A percentile compares a stretch with the other conserved stretches of the same genome.
Conservation (phyloP, 2,888 invertebrate species). For the Himalopsyche japonica region DNA sequence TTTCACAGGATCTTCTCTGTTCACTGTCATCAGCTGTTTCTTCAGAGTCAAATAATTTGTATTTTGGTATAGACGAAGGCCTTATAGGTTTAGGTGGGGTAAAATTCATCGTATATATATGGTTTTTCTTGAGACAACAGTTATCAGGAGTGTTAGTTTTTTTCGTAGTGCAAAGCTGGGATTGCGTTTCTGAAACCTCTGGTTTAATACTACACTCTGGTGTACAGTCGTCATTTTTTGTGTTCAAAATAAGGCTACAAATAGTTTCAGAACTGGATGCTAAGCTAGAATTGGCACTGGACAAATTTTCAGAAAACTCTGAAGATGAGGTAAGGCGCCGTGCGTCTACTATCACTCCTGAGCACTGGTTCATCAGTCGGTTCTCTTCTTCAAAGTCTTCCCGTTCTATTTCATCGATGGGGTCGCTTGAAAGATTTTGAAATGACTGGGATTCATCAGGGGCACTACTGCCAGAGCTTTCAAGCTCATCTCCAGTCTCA, state of each 20-base stretch:
- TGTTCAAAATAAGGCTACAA: conserved; percentile 47
- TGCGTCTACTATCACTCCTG: conserved; percentile 52
- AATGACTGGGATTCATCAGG: neutral
- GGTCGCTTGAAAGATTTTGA: neutral
- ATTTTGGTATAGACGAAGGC: conserved; percentile 22
- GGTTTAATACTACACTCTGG: neutral
- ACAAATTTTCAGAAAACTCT: conserved; percentile 50
- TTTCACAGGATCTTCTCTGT: neutral
- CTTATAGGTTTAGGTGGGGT: conserved; percentile 19
- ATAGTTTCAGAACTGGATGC: conserved; percentile 51
- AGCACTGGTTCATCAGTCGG: conserved; percentile 53
- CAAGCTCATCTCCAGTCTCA: neutral
- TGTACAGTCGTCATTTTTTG: neutral
- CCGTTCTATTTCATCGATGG: conserved; percentile 55
- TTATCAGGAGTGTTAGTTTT: conserved; percentile 14
- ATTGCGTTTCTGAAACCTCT: neutral
- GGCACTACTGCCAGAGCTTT: neutral
- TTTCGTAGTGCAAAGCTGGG: neutral
- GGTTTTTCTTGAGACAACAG: conserved; percentile 7
- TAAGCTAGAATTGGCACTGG: conserved; percentile 52
- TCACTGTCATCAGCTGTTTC: neutral
- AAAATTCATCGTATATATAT: neutral
- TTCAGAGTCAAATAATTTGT: conserved; percentile 12
- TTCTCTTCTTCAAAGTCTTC: conserved; percentile 58
- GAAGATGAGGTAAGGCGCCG: conserved; percentile 46